These are phyloP conservation scores for Drosophila lowei DNA, from an alignment of 1,140 invertebrate species.

Conservation along the genomic window DNA sequence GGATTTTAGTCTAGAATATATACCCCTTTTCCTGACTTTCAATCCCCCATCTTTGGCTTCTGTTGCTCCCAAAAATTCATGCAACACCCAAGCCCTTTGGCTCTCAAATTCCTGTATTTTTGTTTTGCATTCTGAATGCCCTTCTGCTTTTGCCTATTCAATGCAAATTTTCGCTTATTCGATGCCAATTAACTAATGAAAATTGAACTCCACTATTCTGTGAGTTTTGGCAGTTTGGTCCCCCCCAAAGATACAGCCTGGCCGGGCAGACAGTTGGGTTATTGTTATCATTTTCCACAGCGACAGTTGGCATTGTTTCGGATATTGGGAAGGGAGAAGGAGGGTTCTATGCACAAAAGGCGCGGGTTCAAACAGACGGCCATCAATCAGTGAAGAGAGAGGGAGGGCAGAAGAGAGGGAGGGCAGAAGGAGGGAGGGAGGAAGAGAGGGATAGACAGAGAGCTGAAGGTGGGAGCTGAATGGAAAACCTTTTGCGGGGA, in stretches of 20 bases:
- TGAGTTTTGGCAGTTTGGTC: conserved; percentile 3
- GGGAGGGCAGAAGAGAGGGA: too few relatives aligned
- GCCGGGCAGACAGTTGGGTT: conserved; percentile 7
- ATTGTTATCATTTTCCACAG: conserved; percentile 60
- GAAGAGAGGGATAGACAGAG: neutral
- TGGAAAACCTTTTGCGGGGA: conserved; percentile 54
- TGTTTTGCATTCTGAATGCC: neutral
- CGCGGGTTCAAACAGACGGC: conserved; percentile 37
- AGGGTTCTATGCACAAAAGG: conserved; percentile 46
- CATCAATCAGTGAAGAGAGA: conserved; percentile 59
- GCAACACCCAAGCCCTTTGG: too few relatives aligned
- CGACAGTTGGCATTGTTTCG: conserved; percentile 58
- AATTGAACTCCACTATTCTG: conserved; percentile 43
- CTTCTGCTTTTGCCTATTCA: neutral
- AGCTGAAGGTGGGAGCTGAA: neutral
- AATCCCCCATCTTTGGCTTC: too few relatives aligned
- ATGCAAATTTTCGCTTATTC: conserved; percentile 31
- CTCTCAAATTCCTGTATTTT: neutral
- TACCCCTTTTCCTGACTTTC: too few relatives aligned
- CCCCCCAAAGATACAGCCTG: too few relatives aligned
- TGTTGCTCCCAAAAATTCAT: too few relatives aligned
- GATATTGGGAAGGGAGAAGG: conserved; percentile 9
- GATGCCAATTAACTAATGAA: conserved; percentile 74
- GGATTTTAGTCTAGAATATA: neutral
- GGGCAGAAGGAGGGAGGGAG: too few relatives aligned